Evolutionary conservation across 2,888 invertebrate genomes (phyloP).

Genomic region (Acanthosoma haemorrhoidale): DNA sequence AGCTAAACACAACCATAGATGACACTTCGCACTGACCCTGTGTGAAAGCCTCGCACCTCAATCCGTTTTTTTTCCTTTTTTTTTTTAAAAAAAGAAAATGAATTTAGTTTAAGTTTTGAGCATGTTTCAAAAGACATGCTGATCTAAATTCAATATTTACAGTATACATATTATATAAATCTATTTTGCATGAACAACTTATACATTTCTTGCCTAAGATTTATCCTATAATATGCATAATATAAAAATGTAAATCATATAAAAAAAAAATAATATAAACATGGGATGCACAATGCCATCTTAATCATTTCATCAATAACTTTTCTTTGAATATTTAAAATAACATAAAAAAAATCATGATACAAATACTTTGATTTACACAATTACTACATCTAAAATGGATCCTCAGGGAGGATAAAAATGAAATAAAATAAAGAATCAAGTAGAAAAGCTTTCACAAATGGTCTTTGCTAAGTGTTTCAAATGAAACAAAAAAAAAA

Average conservation of each 20-base stretch:
- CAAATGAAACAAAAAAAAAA: conserved; percentile 29
- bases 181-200: conserved; percentile 4
- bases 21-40: conserved; percentile 35
- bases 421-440: conserved; percentile 29
- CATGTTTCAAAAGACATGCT: too few species aligned
- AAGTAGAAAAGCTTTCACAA: conserved; percentile 41
- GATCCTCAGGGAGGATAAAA: conserved; percentile 33
- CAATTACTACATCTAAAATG: conserved; percentile 14
- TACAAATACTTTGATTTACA: conserved; percentile 12
- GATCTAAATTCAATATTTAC: conserved; percentile 11
- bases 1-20: conserved; percentile 11
- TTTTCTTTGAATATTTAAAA: conserved; percentile 7
- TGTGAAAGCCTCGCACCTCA: conserved; percentile 38
- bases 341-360: conserved; percentile 22
- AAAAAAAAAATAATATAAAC: conserved; percentile 1
- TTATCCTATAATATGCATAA: conserved; percentile 14
- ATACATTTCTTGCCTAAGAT: conserved; percentile 17
- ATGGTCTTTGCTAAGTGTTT: conserved; percentile 41
- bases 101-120: neutral
- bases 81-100: conserved; percentile 2
- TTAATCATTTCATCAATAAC: neutral
- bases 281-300: conserved; percentile 30
- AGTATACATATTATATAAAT: conserved; percentile 12
- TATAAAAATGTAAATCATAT: neutral
- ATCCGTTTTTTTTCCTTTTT: conserved; percentile 18